Conservation (phyloP, 2,888 invertebrate genomes). For the Sinohyriopsis cumingii region DNA sequence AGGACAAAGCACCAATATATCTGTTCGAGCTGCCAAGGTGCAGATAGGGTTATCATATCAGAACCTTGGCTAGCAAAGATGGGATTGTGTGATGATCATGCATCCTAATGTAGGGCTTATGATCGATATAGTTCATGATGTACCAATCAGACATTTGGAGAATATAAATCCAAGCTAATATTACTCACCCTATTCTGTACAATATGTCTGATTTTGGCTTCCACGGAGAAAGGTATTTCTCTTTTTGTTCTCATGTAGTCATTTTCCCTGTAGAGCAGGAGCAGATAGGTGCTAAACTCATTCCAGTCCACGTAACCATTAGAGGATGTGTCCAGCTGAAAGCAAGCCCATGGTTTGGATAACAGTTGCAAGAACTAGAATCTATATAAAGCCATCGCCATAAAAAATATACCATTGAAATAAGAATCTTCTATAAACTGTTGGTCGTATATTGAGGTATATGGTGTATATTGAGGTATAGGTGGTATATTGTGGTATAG, state of each 20-base stretch:
- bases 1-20: too few relatives aligned
- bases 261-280: constrained; percentile 69
- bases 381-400: neutral
- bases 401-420: neutral
- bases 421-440: neutral
- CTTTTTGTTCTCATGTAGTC: constrained; percentile 68
- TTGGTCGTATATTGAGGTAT: neutral
- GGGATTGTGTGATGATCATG: too few relatives aligned
- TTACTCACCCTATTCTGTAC: constrained; percentile 68
- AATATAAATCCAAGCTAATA: too few relatives aligned
- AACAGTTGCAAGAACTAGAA: neutral
- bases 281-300: constrained; percentile 71
- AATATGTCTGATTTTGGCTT: constrained; percentile 68
- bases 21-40: too few relatives aligned
- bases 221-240: constrained; percentile 66
- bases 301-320: constrained; percentile 72
- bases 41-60: too few relatives aligned
- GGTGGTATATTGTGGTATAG: too few relatives aligned
- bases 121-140: too few relatives aligned
- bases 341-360: constrained; percentile 6
- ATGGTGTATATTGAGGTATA: too few relatives aligned
- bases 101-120: too few relatives aligned
- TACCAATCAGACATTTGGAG: too few relatives aligned
- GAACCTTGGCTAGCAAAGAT: too few relatives aligned
- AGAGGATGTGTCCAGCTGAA: constrained; percentile 69